Percentiles rank a stretch among this genome's conserved stretches.
These are phyloP conservation scores for Zosterops pallidus DNA, from an alignment of 2,113 vertebrate species.

Conservation along the genomic window DNA sequence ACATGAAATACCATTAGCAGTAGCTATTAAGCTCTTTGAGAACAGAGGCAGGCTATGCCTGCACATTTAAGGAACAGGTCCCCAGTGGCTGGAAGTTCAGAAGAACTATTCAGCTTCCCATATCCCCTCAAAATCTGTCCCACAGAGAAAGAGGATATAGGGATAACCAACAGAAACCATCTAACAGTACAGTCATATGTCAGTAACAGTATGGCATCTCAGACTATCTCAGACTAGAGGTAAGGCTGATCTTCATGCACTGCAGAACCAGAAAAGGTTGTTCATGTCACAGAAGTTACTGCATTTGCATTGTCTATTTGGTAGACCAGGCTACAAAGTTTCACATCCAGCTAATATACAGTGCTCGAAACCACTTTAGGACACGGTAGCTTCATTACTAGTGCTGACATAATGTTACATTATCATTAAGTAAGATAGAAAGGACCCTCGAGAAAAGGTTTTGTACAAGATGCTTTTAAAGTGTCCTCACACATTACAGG, in stretches of 20 bases:
- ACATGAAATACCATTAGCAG: not conserved
- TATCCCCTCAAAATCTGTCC: not conserved
- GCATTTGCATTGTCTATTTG: rapidly evolving
- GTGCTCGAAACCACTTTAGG: not conserved
- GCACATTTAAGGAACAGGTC: not conserved
- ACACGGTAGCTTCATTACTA: not conserved
- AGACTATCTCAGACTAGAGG: not conserved
- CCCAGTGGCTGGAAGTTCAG: not conserved
- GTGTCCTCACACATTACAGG: not conserved
- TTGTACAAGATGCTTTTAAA: not conserved
- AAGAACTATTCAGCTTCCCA: not conserved
- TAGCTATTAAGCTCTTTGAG: not conserved
- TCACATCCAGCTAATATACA: not conserved
- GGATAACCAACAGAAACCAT: not conserved
- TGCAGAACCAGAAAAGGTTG: conserved; percentile 26
- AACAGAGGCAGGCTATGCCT: not conserved
- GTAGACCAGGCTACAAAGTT: rapidly evolving
- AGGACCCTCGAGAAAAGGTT: not conserved
- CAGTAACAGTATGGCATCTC: not conserved
- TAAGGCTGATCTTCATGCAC: not conserved
- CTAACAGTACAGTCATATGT: rapidly evolving
- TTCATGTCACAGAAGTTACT: not conserved
- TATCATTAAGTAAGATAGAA: not conserved
- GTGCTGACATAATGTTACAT: not conserved
- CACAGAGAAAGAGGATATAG: not conserved